Evolutionary conservation across 2,113 vertebrate genomes (phyloP).

Genomic region (Spizaetus ornatus): DNA sequence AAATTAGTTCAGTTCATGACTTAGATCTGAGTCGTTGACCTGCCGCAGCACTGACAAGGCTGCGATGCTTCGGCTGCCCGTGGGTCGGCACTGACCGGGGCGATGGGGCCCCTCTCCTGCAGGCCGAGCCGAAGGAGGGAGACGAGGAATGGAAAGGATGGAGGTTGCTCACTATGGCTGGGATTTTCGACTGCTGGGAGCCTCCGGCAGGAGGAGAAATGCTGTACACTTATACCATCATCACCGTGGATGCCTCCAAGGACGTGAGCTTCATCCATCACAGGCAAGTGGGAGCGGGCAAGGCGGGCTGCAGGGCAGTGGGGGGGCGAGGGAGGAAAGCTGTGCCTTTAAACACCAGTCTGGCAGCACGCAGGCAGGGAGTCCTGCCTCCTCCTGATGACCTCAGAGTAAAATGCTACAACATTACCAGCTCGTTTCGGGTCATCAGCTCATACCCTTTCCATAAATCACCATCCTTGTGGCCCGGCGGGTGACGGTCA

Average conservation of each 20-base stretch:
- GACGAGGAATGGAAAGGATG: slow-evolving; percentile 78
- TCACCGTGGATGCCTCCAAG: slow-evolving; percentile 87
- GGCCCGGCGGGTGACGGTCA: rapidly evolving
- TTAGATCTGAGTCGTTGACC: neutral
- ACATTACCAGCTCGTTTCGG: neutral
- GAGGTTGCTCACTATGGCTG: slow-evolving; percentile 91
- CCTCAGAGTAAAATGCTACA: rapidly evolving
- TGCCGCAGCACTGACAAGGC: neutral
- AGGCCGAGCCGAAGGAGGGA: slow-evolving; percentile 22
- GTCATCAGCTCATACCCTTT: neutral
- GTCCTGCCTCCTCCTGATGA: neutral
- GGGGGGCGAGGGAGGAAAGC: neutral
- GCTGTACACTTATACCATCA: slow-evolving; percentile 88
- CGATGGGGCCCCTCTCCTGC: neutral
- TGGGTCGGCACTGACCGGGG: neutral
- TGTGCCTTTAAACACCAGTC: neutral
- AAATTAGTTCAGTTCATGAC: neutral
- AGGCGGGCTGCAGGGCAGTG: neutral
- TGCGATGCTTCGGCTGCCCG: neutral
- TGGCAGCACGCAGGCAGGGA: rapidly evolving
- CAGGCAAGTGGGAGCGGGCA: slow-evolving; percentile 68
- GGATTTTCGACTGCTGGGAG: slow-evolving; percentile 95
- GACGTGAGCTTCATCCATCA: slow-evolving; percentile 85
- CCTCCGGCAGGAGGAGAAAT: slow-evolving; percentile 81
- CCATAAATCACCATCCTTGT: neutral